Evolutionary conservation across 2,888 invertebrate species (phyloP).

Genomic region (Cantharis rufa): DNA sequence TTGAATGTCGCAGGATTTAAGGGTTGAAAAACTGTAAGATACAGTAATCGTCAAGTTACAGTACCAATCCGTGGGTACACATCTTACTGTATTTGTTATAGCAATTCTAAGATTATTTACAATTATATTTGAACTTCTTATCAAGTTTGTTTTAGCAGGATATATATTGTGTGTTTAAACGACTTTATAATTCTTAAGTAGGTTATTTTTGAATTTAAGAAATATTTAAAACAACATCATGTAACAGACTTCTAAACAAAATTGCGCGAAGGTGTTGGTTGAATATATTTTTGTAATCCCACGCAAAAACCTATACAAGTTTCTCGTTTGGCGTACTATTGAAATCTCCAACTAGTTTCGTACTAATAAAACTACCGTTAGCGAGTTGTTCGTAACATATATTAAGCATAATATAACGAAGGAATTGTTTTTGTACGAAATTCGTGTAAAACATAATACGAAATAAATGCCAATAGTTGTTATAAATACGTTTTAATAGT

Average conservation of each 20-base stretch:
- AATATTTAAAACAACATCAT: not conserved
- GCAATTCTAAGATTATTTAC: not conserved
- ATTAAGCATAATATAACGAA: slow-evolving; percentile 4
- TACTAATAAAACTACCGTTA: slow-evolving; percentile 18
- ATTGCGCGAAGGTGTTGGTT: slow-evolving; percentile 1
- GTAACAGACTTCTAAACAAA: not conserved
- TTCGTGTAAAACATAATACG: not conserved
- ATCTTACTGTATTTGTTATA: not conserved
- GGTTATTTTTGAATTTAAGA: not conserved
- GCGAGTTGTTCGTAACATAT: not conserved
- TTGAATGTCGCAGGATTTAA: not conserved
- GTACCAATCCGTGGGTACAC: not conserved
- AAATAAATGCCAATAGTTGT: not conserved
- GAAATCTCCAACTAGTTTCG: slow-evolving; percentile 19
- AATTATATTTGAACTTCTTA: slow-evolving; percentile 1
- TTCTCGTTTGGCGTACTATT: slow-evolving; percentile 23
- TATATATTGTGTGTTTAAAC: not conserved
- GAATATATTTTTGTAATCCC: slow-evolving; percentile 1
- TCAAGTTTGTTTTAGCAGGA: not conserved
- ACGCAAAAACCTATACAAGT: slow-evolving; percentile 5
- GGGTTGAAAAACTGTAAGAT: not conserved
- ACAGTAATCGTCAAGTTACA: not conserved
- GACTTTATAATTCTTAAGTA: not conserved
- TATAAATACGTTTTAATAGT: not conserved
- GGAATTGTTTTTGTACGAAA: slow-evolving; percentile 3